A percentile compares a stretch with the other conserved stretches of the same genome.
These are phyloP conservation scores for Lysiphlebus fabarum DNA, from an alignment of 1,140 invertebrate species.

Conservation along the genomic window DNA sequence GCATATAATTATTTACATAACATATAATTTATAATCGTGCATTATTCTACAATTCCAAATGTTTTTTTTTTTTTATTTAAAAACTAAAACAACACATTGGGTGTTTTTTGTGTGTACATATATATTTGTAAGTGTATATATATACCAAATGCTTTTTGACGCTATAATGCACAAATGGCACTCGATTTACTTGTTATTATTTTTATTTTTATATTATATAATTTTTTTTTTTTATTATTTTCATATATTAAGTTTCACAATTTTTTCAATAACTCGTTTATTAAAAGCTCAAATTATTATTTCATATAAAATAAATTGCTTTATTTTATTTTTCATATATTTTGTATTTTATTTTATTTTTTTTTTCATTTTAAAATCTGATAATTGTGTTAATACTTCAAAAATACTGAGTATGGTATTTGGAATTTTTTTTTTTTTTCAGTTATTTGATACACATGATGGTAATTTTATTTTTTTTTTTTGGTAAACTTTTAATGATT, in stretches of 20 bases:
- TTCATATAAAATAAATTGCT: too few relatives aligned
- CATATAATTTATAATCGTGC: conserved; percentile 46
- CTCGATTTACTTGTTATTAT: conserved; percentile 23
- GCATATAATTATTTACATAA: conserved; percentile 29
- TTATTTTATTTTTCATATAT: too few relatives aligned
- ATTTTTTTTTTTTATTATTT: background rate
- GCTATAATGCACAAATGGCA: conserved; percentile 37
- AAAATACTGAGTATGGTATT: conserved; percentile 48
- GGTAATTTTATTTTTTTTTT: conserved; percentile 9
- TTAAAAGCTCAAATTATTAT: too few relatives aligned
- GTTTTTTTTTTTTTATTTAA: too few relatives aligned
- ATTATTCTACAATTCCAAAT: conserved; percentile 39
- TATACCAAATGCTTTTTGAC: conserved; percentile 42
- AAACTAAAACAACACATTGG: conserved; percentile 37
- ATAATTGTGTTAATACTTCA: conserved; percentile 35
- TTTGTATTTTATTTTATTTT: too few relatives aligned
- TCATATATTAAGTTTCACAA: background rate
- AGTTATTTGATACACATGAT: background rate
- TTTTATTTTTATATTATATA: conserved; percentile 1
- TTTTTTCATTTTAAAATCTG: background rate
- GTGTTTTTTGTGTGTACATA: conserved; percentile 5
- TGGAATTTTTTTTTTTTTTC: conserved; percentile 27
- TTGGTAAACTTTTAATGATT: too few relatives aligned
- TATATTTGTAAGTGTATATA: conserved; percentile 34
- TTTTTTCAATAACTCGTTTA: too few relatives aligned